These are phyloP conservation scores for Halictus ligatus DNA, from an alignment of 2,888 invertebrate genomes.

Conservation along the genomic window DNA sequence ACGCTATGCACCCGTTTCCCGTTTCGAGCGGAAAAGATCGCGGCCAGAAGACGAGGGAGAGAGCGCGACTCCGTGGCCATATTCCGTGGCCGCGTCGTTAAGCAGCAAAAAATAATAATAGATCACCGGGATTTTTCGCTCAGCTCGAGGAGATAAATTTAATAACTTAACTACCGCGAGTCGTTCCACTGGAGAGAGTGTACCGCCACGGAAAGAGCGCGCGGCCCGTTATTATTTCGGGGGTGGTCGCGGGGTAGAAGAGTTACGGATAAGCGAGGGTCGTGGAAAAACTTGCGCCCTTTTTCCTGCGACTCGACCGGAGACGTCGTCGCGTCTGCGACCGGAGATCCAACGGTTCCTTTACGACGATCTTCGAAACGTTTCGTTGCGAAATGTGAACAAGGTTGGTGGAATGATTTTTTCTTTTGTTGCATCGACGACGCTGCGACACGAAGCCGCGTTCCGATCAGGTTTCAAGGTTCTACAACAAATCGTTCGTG, in stretches of 20 bases:
- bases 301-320: conserved; percentile 4
- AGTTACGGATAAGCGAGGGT: conserved; percentile 49
- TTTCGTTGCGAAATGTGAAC: neutral
- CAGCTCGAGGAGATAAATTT: conserved; percentile 79
- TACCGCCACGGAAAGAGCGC: conserved; percentile 2
- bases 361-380: neutral
- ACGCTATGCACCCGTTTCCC: neutral
- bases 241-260: conserved; percentile 45
- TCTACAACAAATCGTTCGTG: neutral
- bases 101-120: conserved; percentile 81
- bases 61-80: conserved; percentile 68
- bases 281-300: conserved; percentile 50
- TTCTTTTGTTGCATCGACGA: neutral
- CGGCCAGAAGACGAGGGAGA: conserved; percentile 40
- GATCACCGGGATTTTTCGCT: conserved; percentile 79
- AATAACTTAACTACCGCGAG: conserved; percentile 79
- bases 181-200: conserved; percentile 45
- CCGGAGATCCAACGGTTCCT: neutral
- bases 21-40: conserved; percentile 18
- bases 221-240: conserved; percentile 62
- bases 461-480: neutral
- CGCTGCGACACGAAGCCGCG: neutral
- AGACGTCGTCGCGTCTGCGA: neutral
- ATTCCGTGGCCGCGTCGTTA: conserved; percentile 82
- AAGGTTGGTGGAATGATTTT: neutral